These are phyloP conservation scores for Paraplagusia blochii DNA, from an alignment of 2,113 vertebrate genomes.

Conservation along the genomic window DNA sequence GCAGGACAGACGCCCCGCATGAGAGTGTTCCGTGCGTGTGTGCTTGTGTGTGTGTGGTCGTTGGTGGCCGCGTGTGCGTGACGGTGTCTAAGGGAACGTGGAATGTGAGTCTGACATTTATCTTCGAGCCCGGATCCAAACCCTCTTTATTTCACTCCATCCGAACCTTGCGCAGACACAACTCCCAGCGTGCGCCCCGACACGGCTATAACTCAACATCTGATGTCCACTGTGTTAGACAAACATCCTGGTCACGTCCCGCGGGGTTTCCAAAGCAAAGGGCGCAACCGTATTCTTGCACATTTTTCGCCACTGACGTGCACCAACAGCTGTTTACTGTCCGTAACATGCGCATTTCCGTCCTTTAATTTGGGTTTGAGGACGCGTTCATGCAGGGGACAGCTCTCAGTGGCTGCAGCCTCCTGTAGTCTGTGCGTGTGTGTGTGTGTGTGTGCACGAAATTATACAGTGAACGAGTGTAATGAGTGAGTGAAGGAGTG, in stretches of 20 bases:
- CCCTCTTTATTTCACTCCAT: no score
- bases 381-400: constrained; percentile 1
- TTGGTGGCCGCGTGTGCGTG: constrained; percentile 24
- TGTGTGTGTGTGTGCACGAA: constrained; percentile 12
- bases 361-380: constrained; percentile 8
- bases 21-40: constrained; percentile 27
- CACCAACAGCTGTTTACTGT: not conserved
- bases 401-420: not conserved
- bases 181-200: constrained; percentile 25
- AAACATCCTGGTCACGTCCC: constrained; percentile 9
- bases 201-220: constrained; percentile 7
- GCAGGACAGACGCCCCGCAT: constrained; percentile 6
- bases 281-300: not conserved
- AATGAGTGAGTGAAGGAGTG: constrained; percentile 44
- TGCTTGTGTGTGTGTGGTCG: constrained; percentile 59
- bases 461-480: constrained; percentile 44
- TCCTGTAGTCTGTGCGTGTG: not conserved
- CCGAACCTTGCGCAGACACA: constrained; percentile 46
- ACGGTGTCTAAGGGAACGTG: constrained; percentile 19
- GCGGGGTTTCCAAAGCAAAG: not conserved
- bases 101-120: constrained; percentile 5
- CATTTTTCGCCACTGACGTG: no score
- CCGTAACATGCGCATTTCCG: constrained; percentile 1
- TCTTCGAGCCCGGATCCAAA: not conserved
- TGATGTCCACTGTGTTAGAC: constrained; percentile 8